A percentile compares a stretch with the other conserved stretches of the same genome.
These are phyloP conservation scores for Phymastichus coffea DNA, from an alignment of 1,140 invertebrate species.

Conservation along the genomic window DNA sequence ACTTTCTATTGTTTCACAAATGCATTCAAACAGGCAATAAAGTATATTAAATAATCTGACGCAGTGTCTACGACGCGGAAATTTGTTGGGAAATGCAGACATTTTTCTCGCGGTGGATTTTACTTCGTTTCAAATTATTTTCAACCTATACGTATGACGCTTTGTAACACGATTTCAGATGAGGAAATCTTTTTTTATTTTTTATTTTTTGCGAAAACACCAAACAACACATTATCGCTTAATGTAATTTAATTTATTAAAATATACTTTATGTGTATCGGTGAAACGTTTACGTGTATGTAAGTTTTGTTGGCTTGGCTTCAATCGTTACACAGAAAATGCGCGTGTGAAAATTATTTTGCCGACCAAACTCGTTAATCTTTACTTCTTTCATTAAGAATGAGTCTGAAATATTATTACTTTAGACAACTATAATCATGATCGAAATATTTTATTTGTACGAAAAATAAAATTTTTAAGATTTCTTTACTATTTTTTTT, in stretches of 20 bases:
- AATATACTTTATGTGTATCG: conserved; percentile 17
- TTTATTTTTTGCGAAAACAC: conserved; percentile 16
- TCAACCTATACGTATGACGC: too few species aligned
- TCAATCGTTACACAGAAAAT: conserved; percentile 7
- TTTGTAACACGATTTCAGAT: too few species aligned
- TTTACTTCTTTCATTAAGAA: too few species aligned
- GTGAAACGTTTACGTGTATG: conserved; percentile 14
- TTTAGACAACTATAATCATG: not conserved
- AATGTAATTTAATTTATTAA: conserved; percentile 7
- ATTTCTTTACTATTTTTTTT: conserved; percentile 1
- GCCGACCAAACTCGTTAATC: too few species aligned
- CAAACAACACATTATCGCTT: conserved; percentile 10
- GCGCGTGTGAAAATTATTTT: not conserved
- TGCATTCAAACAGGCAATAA: too few species aligned
- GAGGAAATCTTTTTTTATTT: conserved; percentile 5
- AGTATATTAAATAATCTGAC: too few species aligned
- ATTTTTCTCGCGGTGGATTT: too few species aligned
- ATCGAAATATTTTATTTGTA: not conserved
- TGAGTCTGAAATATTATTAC: conserved; percentile 7
- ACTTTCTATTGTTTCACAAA: too few species aligned
- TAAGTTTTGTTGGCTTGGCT: conserved; percentile 12
- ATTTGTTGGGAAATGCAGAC: too few species aligned
- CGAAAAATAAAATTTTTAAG: conserved; percentile 4
- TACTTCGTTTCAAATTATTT: too few species aligned
- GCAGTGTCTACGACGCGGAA: too few species aligned